Conservation (phyloP, 1,140 invertebrate genomes). For the Ceratina calcarata region DNA sequence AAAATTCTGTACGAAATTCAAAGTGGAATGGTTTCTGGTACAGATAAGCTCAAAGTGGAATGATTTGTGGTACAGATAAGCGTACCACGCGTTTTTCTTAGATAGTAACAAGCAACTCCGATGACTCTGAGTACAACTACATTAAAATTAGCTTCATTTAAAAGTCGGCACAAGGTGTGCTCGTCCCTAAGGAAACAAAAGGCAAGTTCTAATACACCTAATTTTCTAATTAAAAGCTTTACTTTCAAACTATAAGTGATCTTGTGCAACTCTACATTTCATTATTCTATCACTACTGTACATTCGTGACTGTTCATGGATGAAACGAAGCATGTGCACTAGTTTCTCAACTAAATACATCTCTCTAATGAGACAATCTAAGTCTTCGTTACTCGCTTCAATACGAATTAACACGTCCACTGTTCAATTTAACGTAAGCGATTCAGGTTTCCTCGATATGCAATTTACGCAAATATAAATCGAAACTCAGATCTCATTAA, state of each 20-base stretch:
- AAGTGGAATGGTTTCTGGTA: no score
- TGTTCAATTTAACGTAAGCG: no score
- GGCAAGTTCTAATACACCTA: no score
- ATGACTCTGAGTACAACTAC: not conserved
- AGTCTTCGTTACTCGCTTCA: no score
- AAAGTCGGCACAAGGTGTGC: no score
- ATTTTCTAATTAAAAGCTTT: not conserved
- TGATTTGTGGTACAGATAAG: not conserved
- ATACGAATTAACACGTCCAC: no score
- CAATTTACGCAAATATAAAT: no score
- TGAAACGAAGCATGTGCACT: conserved; percentile 7
- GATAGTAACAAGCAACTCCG: not conserved
- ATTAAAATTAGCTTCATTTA: not conserved
- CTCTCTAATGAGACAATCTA: not conserved
- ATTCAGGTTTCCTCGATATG: no score
- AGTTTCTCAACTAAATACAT: not conserved
- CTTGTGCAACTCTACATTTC: not conserved
- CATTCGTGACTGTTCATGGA: conserved; percentile 18
- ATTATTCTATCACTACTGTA: not conserved
- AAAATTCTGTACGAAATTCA: not conserved
- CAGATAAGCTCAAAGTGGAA: no score
- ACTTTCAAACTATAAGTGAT: not conserved
- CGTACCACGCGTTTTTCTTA: not conserved
- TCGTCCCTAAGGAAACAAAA: not conserved
- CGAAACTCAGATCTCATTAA: no score